Evolutionary conservation across 1,140 invertebrate species (phyloP).

Genomic region (Saccostrea cuccullata): DNA sequence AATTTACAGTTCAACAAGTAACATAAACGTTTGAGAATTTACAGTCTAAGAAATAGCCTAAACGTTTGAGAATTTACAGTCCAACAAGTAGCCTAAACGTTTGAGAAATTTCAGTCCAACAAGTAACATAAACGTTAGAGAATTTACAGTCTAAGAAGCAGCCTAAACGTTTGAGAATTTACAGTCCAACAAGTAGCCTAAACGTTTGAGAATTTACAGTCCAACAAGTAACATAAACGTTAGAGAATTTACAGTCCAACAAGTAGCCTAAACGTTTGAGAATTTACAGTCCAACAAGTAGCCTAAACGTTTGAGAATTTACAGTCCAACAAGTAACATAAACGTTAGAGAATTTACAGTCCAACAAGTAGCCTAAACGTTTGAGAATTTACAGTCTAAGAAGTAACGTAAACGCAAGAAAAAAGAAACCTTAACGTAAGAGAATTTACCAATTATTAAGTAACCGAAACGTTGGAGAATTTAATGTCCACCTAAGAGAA

Average conservation of each 20-base stretch:
- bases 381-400: too few species aligned
- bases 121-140: not conserved
- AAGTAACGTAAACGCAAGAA: too few species aligned
- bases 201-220: not conserved
- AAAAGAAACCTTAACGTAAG: too few species aligned
- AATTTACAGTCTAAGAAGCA: not conserved
- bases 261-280: not conserved
- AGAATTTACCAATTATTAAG: conserved; percentile 49
- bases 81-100: conserved; percentile 50
- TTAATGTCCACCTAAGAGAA: not conserved
- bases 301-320: conserved; percentile 5
- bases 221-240: not conserved
- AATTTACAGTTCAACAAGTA: not conserved
- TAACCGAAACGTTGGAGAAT: not conserved
- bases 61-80: conserved; percentile 43
- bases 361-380: not conserved
- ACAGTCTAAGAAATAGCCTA: not conserved
- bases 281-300: conserved; percentile 57
- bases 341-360: not conserved
- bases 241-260: not conserved
- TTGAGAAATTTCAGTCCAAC: not conserved
- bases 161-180: not conserved
- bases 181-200: conserved; percentile 59
- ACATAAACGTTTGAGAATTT: not conserved
- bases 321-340: not conserved